phyloP scores from a whole-genome alignment of 1,140 invertebrate genomes.

The Pogonognathellus flavescens region DNA sequence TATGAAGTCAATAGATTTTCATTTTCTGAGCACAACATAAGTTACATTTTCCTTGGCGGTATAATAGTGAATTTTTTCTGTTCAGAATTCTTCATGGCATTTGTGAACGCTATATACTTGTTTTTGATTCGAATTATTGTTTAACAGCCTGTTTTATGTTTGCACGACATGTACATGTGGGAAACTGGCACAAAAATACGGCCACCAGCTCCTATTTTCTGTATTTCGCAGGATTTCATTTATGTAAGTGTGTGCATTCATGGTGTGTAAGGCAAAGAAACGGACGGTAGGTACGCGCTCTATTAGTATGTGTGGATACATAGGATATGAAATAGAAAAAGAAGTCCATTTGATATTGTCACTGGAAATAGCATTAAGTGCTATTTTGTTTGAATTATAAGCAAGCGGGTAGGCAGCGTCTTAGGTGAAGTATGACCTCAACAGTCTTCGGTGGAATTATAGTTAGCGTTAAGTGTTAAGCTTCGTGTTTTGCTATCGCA shows the following conservation, averaged over 20 bases:
- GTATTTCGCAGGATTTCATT: background rate
- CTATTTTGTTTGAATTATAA: background rate
- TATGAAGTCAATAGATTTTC: background rate
- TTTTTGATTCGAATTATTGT: constrained; percentile 37
- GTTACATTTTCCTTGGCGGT: background rate
- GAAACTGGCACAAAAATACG: background rate
- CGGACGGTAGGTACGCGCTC: background rate
- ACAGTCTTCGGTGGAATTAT: constrained; percentile 31
- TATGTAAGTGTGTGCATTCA: background rate
- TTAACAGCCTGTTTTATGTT: constrained; percentile 39
- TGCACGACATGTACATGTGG: background rate
- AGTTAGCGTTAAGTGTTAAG: constrained; percentile 39
- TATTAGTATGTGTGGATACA: background rate
- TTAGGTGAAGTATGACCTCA: constrained; percentile 30
- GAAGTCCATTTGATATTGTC: constrained; percentile 4
- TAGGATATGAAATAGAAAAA: background rate
- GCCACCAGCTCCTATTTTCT: background rate
- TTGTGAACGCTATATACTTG: constrained; percentile 7
- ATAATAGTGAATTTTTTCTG: background rate
- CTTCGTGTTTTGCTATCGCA: constrained; percentile 40
- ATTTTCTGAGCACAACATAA: background rate
- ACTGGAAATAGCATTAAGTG: background rate
- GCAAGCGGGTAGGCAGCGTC: background rate
- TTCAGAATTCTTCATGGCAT: background rate
- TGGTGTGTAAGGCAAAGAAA: background rate